Evolutionary conservation across 64 coral and sea anemone species (phyloP).

Genomic region (Porites lutea): DNA sequence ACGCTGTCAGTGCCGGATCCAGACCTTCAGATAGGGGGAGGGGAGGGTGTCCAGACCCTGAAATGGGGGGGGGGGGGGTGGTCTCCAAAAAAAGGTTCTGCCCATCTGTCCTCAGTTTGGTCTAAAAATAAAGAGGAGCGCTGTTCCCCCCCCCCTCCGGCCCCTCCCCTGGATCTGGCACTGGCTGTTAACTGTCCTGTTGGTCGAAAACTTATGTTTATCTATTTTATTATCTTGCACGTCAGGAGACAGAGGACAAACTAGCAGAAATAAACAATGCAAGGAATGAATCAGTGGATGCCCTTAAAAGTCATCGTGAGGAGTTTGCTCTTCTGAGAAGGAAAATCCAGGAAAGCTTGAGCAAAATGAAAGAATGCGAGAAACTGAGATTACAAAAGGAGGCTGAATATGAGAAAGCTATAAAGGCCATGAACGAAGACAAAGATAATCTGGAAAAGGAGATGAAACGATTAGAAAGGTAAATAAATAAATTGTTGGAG

Average conservation of each 20-base stretch:
- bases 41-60: no score
- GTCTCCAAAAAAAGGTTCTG: no score
- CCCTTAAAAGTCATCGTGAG: constrained; percentile 77
- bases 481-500: not conserved
- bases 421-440: not conserved
- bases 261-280: constrained; percentile 74
- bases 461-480: constrained; percentile 12
- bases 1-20: no score
- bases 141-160: no score
- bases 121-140: no score
- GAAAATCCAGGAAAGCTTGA: constrained; percentile 50
- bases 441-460: constrained; percentile 22
- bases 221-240: not conserved
- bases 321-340: constrained; percentile 61
- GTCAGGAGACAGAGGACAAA: constrained; percentile 68
- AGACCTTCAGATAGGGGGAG: no score
- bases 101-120: no score
- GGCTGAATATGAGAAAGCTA: constrained; percentile 39
- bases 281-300: constrained; percentile 70
- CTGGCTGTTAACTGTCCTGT: not conserved
- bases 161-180: no score
- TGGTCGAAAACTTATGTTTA: not conserved
- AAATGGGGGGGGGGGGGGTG: no score
- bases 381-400: constrained; percentile 47
- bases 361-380: constrained; percentile 45